These are phyloP conservation scores for Ianthella basta DNA, from an alignment of 37 sponge, comb jelly and placozoan species.

Conservation along the genomic window DNA sequence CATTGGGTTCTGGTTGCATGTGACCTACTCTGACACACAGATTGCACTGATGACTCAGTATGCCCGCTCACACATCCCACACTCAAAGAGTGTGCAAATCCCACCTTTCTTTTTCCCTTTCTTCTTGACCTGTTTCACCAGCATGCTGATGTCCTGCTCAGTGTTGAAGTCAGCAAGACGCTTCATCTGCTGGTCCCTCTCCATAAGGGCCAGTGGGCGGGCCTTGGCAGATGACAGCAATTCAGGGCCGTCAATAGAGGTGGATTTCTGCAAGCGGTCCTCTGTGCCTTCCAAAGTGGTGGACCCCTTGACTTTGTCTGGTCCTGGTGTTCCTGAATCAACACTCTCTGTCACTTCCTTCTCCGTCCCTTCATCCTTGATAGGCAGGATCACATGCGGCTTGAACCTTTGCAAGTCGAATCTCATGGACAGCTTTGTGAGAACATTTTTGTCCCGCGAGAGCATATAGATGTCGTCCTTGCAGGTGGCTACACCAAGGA, in stretches of 20 bases:
- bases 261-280: no score
- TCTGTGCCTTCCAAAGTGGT: no score
- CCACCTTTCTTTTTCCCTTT: neutral
- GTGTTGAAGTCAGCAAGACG: neutral
- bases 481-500: neutral
- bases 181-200: neutral
- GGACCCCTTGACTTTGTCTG: no score
- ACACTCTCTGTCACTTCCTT: no score
- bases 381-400: neutral
- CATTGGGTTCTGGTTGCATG: no score
- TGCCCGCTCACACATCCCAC: no score
- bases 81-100: no score
- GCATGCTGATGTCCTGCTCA: constrained; percentile 6
- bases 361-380: neutral
- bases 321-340: no score
- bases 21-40: no score
- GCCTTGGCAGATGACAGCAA: neutral
- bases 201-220: neutral
- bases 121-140: constrained; percentile 29
- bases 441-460: neutral
- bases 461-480: constrained; percentile 16
- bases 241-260: no score
- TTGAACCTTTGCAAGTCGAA: constrained; percentile 15
- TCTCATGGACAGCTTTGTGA: constrained; percentile 3
- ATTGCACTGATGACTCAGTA: no score